Conservation (phyloP, 2,113 vertebrate genomes). For the Polypterus bichir region DNA sequence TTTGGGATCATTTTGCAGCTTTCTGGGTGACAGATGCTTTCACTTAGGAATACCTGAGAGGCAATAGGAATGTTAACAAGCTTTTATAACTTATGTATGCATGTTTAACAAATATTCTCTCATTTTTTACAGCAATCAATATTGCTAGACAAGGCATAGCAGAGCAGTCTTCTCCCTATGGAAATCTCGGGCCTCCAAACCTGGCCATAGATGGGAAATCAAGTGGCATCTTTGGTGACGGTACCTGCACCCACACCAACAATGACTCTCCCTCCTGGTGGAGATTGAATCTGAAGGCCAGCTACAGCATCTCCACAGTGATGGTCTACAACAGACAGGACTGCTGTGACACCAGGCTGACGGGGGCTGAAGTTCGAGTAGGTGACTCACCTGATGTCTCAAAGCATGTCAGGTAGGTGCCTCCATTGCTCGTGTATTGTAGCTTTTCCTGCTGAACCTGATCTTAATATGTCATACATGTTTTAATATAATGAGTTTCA, state of each 20-base stretch:
- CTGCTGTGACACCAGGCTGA: conserved; percentile 8
- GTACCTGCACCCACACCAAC: conserved; percentile 10
- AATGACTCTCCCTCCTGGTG: conserved; percentile 13
- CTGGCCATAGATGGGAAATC: conserved; percentile 13
- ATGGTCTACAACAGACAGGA: conserved; percentile 14
- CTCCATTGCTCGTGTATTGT: too few relatives aligned
- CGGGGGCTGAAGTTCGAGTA: conserved; percentile 13
- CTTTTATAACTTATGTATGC: too few relatives aligned
- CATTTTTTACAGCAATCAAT: too few relatives aligned
- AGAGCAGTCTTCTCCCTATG: conserved; percentile 6
- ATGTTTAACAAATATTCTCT: too few relatives aligned
- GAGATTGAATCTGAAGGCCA: conserved; percentile 14
- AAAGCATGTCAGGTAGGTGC: too few relatives aligned
- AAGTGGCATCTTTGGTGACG: not conserved
- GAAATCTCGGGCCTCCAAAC: not conserved
- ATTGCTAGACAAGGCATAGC: not conserved
- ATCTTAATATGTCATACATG: too few relatives aligned
- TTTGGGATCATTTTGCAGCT: too few relatives aligned
- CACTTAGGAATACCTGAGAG: too few relatives aligned
- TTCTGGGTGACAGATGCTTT: too few relatives aligned
- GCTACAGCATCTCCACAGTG: conserved; percentile 6
- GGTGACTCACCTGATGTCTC: not conserved
- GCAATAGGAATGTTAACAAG: too few relatives aligned
- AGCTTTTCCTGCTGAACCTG: too few relatives aligned
- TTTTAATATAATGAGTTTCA: too few relatives aligned